Evolutionary conservation across 2,888 invertebrate species (phyloP), one percentile per base, ranked within the genome.

Genomic region (Hemicrepidius hirtus): DNA sequence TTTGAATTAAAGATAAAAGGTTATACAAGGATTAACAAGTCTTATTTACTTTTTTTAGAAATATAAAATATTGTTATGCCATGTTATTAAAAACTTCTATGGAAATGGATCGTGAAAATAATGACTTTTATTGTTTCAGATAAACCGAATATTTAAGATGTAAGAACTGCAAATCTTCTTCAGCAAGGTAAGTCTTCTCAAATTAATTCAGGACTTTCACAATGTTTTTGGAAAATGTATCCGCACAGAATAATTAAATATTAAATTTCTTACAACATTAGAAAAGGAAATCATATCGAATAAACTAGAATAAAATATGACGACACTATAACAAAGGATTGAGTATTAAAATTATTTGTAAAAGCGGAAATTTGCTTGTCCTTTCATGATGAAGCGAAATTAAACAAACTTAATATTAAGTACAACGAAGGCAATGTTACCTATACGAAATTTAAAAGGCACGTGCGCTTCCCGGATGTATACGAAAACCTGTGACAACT

Each of bases 341-440:
- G 12, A 1, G 20, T 49, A 65, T 62, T 69, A 63, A 67, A 67
- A 68, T 78, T 79, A 77, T 82, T 80, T 80, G 77, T 62, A 77
- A 78, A 80, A 82, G 79, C 81, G 83, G 83, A 83, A 82, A 82
- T 83, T 82, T 80, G 78, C 68, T 76, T 83, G 81, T 81, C 80
- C 77, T 75, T 78, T 78, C 75, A 72, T 24, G 59, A 63, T 68
- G 68, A 73, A 68, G 60, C 74, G 71, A 77, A 75, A 73, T 67
- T 64, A 68, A 6, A 32, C 55, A 72, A 64, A 72, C 64, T 64
- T 72, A 67, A 68, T 68, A 50, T 67, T 71, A 71, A 71, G 71
- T 71, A 71, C 24, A 28, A 28, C 20, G n/a, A 21, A 59, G 69
- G 63, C 24, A 50, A 10, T n/a, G n/a, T 13, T 18, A 9, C 37